Base-by-base conservation (phyloP, 2,113 vertebrate species). In the Cryptomyrus ogoouensis region DNA sequence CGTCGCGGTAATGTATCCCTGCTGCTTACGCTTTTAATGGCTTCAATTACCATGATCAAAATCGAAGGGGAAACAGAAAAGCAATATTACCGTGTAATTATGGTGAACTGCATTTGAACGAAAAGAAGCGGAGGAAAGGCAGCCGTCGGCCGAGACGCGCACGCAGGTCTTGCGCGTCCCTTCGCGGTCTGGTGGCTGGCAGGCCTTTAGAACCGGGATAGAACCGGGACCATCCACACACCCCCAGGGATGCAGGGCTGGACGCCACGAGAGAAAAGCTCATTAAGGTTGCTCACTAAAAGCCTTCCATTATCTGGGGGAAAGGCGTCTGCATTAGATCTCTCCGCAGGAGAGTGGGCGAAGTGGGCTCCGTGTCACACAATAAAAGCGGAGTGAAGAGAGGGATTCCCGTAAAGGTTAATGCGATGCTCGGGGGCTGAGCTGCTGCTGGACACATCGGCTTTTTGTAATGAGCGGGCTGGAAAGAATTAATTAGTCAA, bases 401-500 rank as follows among this genome's bases (percentile, higher is more conserved):
- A 19, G 53, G n/a, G 17, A 87, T 21, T 13, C 88, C 70, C 56
- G 53, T 24, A 86, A 58, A 90, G 89, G 24, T 49, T 86, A 70
- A 49, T 84, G 83, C 15, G 7, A 83, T 35, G n/a, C 39, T 42
- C 17, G 42, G 52, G 46, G 56, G 53, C 80, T 62, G 53, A 84
- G 35, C 27, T 49, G 49, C 47, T 42, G 66, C 27, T 91, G 89
- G 89, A 46, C 58, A 27, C 39, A 12, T 80, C 83, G 21, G 15
- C 39, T 58, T 58, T 90, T 46, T 49, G 49, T 89, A 91, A 88
- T 88, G 88, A 89, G 87, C 56, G 10, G 62, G 8, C 53, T 90
- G 89, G 83, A 62, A 49, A 58, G 88, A 83, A 92, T 92, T 87
- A 87, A 91, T 90, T 90, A 91, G 89, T 77, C 42, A 62, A 80